phyloP scores from a whole-genome alignment of 2,888 invertebrate species.

The Asteroscopus sphinx region DNA sequence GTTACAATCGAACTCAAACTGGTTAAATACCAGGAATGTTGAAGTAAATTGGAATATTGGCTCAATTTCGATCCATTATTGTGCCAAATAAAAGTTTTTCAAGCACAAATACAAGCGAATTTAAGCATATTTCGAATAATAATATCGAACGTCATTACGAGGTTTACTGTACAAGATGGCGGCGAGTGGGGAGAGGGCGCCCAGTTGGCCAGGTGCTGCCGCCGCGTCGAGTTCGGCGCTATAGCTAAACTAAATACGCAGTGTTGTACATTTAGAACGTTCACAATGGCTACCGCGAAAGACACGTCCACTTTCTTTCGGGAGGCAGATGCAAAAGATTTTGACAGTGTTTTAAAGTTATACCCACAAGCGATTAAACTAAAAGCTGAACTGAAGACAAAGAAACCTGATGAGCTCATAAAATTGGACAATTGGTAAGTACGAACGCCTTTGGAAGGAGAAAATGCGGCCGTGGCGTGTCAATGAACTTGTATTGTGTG shows the following conservation, averaged over 20 bases:
- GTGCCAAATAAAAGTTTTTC: conserved; percentile 52
- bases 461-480: conserved; percentile 91
- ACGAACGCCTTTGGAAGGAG: conserved; percentile 87
- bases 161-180: conserved; percentile 87
- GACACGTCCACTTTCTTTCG: conserved; percentile 98
- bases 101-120: conserved; percentile 66
- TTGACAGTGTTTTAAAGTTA: conserved; percentile 96
- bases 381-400: conserved; percentile 97
- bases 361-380: conserved; percentile 97
- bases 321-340: conserved; percentile 96
- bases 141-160: conserved; percentile 88
- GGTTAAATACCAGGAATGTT: conserved; percentile 45
- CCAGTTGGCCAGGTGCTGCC: conserved; percentile 90
- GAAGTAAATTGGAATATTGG: conserved; percentile 33
- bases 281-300: conserved; percentile 95
- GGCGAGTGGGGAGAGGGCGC: conserved; percentile 89
- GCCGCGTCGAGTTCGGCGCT: conserved; percentile 90
- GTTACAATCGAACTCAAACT: conserved; percentile 61
- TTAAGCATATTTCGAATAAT: conserved; percentile 78
- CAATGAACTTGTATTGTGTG: conserved; percentile 91
- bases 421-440: conserved; percentile 98
- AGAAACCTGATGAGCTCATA: conserved; percentile 98
- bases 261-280: conserved; percentile 90
- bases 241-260: conserved; percentile 89
- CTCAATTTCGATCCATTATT: conserved; percentile 39